phyloP scores from a whole-genome alignment of 2,113 vertebrate genomes.

The Pelecanus crispus region DNA sequence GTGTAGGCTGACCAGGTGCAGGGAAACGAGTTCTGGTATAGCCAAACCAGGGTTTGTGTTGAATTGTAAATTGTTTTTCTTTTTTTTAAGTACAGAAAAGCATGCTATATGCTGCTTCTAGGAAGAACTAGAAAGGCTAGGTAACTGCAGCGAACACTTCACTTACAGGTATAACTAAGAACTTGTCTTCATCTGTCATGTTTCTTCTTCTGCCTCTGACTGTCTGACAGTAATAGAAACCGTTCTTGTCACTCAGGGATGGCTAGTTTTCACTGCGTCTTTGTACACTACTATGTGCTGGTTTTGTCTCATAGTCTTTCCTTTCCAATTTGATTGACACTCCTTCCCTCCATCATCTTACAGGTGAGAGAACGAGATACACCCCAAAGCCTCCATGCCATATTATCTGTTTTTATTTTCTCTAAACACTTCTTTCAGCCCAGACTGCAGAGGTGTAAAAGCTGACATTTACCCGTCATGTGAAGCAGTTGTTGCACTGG shows the following conservation, averaged over 20 bases:
- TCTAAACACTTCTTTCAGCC: background rate
- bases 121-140: background rate
- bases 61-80: background rate
- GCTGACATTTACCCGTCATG: rapidly evolving
- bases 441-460: background rate
- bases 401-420: background rate
- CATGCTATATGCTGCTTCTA: background rate
- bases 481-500: background rate
- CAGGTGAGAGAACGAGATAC: background rate
- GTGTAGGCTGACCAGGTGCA: background rate
- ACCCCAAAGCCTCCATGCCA: background rate
- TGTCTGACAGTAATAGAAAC: background rate
- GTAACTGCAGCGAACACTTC: background rate
- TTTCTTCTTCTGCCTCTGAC: background rate
- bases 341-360: background rate
- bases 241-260: background rate
- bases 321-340: background rate
- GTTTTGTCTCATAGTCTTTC: background rate
- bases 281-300: background rate
- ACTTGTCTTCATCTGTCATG: background rate
- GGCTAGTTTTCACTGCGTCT: background rate
- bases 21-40: background rate
- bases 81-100: background rate
- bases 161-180: background rate
- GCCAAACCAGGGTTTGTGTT: background rate